Conservation (phyloP, 2,888 invertebrate genomes). For the Alentia gelatinosa region DNA sequence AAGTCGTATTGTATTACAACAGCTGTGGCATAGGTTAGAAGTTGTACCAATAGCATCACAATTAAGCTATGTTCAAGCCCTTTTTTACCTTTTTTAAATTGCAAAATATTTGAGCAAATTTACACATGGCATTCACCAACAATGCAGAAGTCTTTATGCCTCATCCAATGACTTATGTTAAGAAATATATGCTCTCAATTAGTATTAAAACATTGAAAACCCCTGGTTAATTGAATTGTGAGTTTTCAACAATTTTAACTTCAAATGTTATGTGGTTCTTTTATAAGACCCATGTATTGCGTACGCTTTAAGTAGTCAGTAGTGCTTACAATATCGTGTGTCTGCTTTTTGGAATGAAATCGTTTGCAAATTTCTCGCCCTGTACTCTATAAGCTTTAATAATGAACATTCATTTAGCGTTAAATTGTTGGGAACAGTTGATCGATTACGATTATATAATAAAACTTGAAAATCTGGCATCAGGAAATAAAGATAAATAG, state of each 20-base stretch:
- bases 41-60: conserved; percentile 26
- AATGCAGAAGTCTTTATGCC: neutral
- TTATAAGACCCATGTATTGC: too few relatives aligned
- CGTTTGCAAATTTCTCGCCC: too few relatives aligned
- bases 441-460: too few relatives aligned
- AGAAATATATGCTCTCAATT: conserved; percentile 11
- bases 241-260: neutral
- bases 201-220: conserved; percentile 22
- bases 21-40: conserved; percentile 12
- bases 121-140: neutral
- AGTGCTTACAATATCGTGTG: too few relatives aligned
- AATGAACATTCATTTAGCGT: too few relatives aligned
- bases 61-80: neutral
- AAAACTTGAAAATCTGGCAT: too few relatives aligned
- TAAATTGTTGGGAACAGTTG: too few relatives aligned
- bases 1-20: neutral
- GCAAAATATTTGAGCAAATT: neutral
- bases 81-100: neutral
- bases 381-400: too few relatives aligned
- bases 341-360: too few relatives aligned
- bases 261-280: too few relatives aligned
- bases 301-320: too few relatives aligned
- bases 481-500: too few relatives aligned
- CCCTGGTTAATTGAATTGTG: conserved; percentile 22
- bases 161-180: neutral